Conservation (phyloP, 2,113 vertebrate genomes). For the Saccopteryx leptura region DNA sequence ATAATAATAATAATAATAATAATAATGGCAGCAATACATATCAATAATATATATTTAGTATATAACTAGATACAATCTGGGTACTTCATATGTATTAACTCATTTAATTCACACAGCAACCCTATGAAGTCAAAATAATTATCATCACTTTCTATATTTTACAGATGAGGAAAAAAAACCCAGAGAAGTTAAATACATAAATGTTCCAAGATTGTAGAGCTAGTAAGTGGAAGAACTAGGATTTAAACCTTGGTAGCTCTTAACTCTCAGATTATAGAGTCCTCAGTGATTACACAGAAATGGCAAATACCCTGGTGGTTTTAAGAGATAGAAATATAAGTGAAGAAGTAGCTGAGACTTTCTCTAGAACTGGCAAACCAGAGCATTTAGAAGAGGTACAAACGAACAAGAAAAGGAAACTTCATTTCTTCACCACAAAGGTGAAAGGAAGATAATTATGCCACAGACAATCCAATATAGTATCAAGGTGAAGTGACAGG, state of each 20-base stretch:
- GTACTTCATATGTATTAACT: background rate
- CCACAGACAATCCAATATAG: background rate
- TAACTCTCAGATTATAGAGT: background rate
- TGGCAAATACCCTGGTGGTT: background rate
- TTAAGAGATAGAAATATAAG: background rate
- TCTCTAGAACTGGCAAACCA: background rate
- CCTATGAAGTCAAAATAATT: conserved; percentile 11
- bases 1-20: background rate
- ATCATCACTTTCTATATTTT: background rate
- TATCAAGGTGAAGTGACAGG: background rate
- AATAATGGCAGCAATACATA: background rate
- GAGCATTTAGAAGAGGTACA: background rate
- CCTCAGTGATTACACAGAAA: background rate
- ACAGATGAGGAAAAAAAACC: conserved; percentile 13
- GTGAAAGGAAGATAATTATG: background rate
- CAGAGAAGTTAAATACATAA: background rate
- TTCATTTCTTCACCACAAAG: conserved; percentile 4
- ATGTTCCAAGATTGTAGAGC: background rate
- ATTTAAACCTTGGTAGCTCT: background rate
- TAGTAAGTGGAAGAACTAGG: background rate
- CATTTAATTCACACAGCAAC: conserved; percentile 7
- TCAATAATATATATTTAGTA: background rate
- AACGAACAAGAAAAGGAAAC: background rate
- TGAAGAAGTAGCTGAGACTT: background rate
- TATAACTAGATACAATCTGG: background rate